Evolutionary conservation across 2,797 vertebrate species (phyloP), one percentile per base, ranked within the genome.

Genomic region (Nannoperca australis): DNA sequence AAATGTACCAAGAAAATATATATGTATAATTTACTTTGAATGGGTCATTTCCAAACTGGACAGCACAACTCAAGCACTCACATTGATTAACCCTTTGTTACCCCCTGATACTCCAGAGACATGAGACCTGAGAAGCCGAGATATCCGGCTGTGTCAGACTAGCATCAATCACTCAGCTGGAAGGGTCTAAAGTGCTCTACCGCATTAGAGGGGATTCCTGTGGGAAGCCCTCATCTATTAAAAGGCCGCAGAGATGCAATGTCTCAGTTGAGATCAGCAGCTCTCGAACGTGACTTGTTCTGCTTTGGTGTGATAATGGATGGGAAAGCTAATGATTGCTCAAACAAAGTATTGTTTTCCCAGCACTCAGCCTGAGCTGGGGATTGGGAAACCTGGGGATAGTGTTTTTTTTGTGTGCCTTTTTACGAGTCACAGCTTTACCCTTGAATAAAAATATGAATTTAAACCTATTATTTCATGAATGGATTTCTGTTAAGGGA

Each of bases 81-180:
- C 55, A 78, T 27, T 62, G 83, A 82, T 87, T 81, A n/a, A 47
- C n/a, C 30, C 9, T n/a, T 65, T 56, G 70, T 47, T 73, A 59
- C 50, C 71, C 60, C 9, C 44, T 63, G 27, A 70, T 68, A 7
- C 56, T 18, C 24, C 30, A 24, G 77, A 86, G 78, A 72, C 42
- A 3, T n/a, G 67, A 53, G 55, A 63, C 61, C 47, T 42, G 70
- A 62, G 71, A 47, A 36, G 64, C 45, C 1, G 65, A 72, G 32
- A 73, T 69, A 59, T 77, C 79, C 49, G 44, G 47, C 66, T 81
- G 78, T 84, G 76, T 86, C 70, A 70, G 82, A 67, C 76, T 1
- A 42, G 51, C 85, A 84, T 89, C 88, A 86, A 90, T 93, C 92
- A 89, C 75, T 85, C 70, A 56, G 49, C 60, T 73, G 81, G 87